Base-by-base conservation (phyloP, 2,888 invertebrate genomes). In the Sinhomidia bicolor region DNA sequence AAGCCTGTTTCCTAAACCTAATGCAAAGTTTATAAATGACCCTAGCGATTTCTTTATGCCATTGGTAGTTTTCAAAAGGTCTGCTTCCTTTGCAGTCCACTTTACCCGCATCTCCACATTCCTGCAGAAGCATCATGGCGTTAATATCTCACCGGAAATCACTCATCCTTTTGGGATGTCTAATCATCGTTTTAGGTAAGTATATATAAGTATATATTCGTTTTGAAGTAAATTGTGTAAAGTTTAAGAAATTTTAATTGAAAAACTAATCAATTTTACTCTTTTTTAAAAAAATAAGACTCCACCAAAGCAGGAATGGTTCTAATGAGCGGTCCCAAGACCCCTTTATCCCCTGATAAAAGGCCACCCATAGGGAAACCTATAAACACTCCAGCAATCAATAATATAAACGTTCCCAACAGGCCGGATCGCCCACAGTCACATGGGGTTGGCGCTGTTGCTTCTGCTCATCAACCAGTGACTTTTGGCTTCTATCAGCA, bases 21-120 rank as follows among this genome's bases (percentile, higher is more conserved):
- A 32, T 9, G 14, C 80, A 12, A 62, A 80, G 80, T 80, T 60
- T 60, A 80, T 80, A 80, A 80, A 60, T 80, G 62, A 80, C 23
- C 80, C 54, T 78, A 17, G 26, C 4, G 17, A n/a, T n/a, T 47
- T 29, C 23, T 10, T 71, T 71, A 14, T 17, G 2, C 44, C 32
- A 20, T 76, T 26, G 76, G 26, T 78, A 78, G 78, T 78, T 78
- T 51, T 7, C 54, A 32, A 54, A 51, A n/a, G 78, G 78, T 32
- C 54, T 78, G 78, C 78, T 9, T 17, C 51, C 5, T 51, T n/a
- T 78, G 1, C 14, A 26, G 78, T 32, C n/a, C 10, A 26, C 26
- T 12, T 60, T 23, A 6, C 9, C 12, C 6, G 54, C 26, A 26
- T 60, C 6, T 17, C 14, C 32, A 57, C 32, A 17, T 23, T 6